These are phyloP conservation scores for Caprella mutica DNA, from an alignment of 2,888 invertebrate genomes.

Conservation along the genomic window DNA sequence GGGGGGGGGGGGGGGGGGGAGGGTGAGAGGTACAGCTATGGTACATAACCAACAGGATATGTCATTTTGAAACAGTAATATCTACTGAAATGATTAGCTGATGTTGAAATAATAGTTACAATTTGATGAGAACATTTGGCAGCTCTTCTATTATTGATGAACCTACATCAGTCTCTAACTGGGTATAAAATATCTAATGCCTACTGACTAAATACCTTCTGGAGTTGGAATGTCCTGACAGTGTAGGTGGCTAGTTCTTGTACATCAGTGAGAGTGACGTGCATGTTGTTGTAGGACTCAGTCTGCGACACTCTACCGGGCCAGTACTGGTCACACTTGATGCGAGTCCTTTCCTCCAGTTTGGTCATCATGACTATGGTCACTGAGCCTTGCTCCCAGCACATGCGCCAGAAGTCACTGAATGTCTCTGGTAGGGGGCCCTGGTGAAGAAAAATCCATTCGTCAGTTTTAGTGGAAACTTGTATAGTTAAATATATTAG, in stretches of 20 bases:
- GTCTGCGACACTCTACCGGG: conserved; percentile 67
- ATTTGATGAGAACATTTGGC: too few relatives aligned
- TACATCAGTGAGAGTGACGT: conserved; percentile 83
- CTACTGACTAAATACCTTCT: conserved; percentile 45
- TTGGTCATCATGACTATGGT: conserved; percentile 99
- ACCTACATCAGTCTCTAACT: too few relatives aligned
- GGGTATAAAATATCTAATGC: too few relatives aligned
- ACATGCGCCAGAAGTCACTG: conserved; percentile 98
- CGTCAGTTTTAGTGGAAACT: too few relatives aligned
- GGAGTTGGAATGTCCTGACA: conserved; percentile 88
- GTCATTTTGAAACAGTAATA: too few relatives aligned
- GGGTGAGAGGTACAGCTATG: too few relatives aligned
- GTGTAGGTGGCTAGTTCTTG: conserved; percentile 97
- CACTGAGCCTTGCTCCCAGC: conserved; percentile 89
- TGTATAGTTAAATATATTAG: too few relatives aligned
- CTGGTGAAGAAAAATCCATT: conserved; percentile 42
- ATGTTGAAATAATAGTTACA: too few relatives aligned
- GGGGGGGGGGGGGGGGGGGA: neutral
- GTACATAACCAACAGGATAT: too few relatives aligned
- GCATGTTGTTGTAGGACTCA: conserved; percentile 89
- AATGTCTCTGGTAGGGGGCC: conserved; percentile 96
- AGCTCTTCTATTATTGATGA: too few relatives aligned
- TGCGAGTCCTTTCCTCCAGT: conserved; percentile 87
- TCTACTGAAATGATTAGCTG: too few relatives aligned
- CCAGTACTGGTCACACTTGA: conserved; percentile 98